Conservation (phyloP, 1,140 invertebrate genomes). For the Drosophila sp. region DNA sequence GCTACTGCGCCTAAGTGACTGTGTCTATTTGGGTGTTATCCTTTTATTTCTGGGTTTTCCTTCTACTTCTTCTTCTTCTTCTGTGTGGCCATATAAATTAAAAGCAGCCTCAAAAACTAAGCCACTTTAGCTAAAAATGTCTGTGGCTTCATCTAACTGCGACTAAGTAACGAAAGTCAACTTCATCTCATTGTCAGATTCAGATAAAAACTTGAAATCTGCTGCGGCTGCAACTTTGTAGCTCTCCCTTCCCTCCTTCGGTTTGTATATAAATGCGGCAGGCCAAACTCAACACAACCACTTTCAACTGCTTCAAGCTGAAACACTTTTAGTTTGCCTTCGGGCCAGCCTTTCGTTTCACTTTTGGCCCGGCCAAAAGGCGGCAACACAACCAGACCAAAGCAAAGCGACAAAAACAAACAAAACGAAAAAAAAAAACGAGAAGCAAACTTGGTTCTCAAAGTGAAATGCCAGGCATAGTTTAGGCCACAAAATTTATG, state of each 20-base stretch:
- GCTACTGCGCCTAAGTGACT: constrained; percentile 23
- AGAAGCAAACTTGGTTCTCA: neutral
- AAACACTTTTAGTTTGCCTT: constrained; percentile 53
- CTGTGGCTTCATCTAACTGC: constrained; percentile 55
- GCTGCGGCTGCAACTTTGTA: constrained; percentile 71
- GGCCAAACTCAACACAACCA: constrained; percentile 32
- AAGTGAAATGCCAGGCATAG: constrained; percentile 63
- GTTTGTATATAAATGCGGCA: constrained; percentile 53
- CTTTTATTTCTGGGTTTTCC: constrained; percentile 24
- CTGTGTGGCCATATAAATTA: constrained; percentile 65
- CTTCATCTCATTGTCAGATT: constrained; percentile 47
- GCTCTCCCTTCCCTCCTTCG: neutral
- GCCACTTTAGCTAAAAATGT: constrained; percentile 69
- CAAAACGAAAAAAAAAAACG: neutral
- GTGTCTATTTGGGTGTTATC: constrained; percentile 39
- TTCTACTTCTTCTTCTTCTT: neutral
- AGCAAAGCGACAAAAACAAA: constrained; percentile 15
- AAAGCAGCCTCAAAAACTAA: constrained; percentile 73
- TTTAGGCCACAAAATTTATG: constrained; percentile 74
- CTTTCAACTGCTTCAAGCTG: constrained; percentile 56
- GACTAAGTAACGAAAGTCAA: constrained; percentile 50
- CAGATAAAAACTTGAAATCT: constrained; percentile 75
- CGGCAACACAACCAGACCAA: constrained; percentile 21
- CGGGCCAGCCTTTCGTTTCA: constrained; percentile 10
- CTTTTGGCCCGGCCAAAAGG: constrained; percentile 21